Evolutionary conservation across 2,797 vertebrate genomes (phyloP).

Genomic region (Neosalanx taihuensis): DNA sequence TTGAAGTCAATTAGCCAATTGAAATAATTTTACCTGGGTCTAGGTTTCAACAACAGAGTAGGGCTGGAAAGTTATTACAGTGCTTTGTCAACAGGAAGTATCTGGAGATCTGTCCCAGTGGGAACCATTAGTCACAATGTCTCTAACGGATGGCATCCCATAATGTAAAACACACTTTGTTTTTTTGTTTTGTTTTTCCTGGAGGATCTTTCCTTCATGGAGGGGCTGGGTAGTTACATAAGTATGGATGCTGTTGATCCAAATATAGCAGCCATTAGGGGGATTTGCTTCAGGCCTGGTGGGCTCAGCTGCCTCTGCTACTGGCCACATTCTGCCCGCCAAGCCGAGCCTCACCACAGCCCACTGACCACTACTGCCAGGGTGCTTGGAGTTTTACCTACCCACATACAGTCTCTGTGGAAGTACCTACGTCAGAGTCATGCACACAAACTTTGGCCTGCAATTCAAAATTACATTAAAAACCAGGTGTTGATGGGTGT

Average conservation of each 20-base stretch:
- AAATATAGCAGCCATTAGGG: constrained; percentile 76
- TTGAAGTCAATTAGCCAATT: constrained; percentile 35
- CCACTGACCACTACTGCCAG: constrained; percentile 38
- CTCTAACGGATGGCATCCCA: background rate
- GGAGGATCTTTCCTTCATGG: constrained; percentile 40
- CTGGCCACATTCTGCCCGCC: constrained; percentile 34
- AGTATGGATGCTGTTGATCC: constrained; percentile 66
- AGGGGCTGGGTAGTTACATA: constrained; percentile 62
- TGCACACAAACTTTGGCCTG: background rate
- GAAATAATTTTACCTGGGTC: constrained; percentile 49
- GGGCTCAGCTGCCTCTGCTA: constrained; percentile 57
- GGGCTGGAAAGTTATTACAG: background rate
- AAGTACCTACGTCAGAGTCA: background rate
- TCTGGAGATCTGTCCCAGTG: background rate
- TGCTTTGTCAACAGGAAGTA: background rate
- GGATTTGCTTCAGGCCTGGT: constrained; percentile 68
- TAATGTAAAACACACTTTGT: constrained; percentile 30
- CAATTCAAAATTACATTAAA: no score
- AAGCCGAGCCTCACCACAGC: constrained; percentile 18
- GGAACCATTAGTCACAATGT: background rate
- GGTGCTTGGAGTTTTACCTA: background rate
- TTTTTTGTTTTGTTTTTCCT: constrained; percentile 47
- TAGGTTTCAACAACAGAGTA: constrained; percentile 15
- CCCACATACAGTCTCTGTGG: background rate
- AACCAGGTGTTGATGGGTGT: no score